Conservation (phyloP, 2,797 vertebrate genomes). For the Lindbergichthys nudifrons region DNA sequence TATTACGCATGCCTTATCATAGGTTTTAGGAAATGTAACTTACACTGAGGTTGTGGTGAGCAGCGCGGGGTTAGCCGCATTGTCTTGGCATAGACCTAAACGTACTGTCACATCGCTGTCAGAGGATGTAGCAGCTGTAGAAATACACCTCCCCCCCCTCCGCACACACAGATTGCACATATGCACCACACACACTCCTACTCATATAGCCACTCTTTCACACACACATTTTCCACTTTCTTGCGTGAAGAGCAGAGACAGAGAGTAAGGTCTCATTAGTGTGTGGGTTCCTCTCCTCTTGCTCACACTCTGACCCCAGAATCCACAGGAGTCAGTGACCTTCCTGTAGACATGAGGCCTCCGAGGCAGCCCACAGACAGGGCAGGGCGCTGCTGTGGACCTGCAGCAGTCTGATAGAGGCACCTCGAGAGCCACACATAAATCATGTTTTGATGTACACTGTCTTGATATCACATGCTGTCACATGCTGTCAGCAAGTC, state of each 20-base stretch:
- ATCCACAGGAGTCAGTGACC: constrained; percentile 77
- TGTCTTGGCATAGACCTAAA: constrained; percentile 69
- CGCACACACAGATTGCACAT: constrained; percentile 15
- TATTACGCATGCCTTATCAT: constrained; percentile 22
- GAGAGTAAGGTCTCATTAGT: constrained; percentile 82
- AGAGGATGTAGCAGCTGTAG: constrained; percentile 78
- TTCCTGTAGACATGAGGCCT: constrained; percentile 76
- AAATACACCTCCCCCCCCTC: constrained; percentile 19
- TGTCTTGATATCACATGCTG: constrained; percentile 78
- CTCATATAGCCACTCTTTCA: constrained; percentile 41
- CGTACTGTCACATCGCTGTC: constrained; percentile 68
- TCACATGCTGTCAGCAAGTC: constrained; percentile 78
- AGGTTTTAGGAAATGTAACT: constrained; percentile 68
- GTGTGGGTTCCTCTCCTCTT: constrained; percentile 67
- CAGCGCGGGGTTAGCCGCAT: constrained; percentile 73
- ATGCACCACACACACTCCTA: constrained; percentile 25
- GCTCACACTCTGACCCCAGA: constrained; percentile 70
- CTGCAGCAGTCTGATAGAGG: constrained; percentile 73
- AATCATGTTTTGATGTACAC: constrained; percentile 83
- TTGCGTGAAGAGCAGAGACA: constrained; percentile 60
- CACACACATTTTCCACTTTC: constrained; percentile 61
- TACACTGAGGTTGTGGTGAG: constrained; percentile 76
- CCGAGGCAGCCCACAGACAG: constrained; percentile 64
- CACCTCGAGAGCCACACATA: constrained; percentile 76
- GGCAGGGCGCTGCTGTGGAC: constrained; percentile 61